These are phyloP conservation scores for Hippocampus guttulatus DNA, from an alignment of 2,113 vertebrate genomes.

Conservation along the genomic window DNA sequence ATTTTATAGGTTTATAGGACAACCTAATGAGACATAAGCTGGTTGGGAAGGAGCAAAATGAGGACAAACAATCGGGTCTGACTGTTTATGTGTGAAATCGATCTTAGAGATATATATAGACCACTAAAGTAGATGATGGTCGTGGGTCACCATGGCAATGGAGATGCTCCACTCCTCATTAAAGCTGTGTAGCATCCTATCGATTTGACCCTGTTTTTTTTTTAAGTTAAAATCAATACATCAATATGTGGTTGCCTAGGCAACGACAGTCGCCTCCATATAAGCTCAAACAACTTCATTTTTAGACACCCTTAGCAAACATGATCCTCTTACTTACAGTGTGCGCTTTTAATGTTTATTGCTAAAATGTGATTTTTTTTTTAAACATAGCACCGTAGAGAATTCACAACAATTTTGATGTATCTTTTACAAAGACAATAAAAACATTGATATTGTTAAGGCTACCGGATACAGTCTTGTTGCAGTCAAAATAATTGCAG, in stretches of 20 bases:
- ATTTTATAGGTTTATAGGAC: background rate
- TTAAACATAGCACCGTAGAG: background rate
- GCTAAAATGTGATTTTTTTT: background rate
- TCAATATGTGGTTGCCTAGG: background rate
- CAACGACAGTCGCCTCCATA: background rate
- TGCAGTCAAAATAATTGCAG: background rate
- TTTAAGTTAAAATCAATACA: background rate
- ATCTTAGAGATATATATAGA: background rate
- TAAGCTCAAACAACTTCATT: background rate
- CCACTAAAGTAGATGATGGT: background rate
- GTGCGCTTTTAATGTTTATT: background rate
- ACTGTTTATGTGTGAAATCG: background rate
- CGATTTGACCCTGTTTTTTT: background rate
- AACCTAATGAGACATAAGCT: background rate
- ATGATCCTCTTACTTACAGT: background rate
- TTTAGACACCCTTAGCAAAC: background rate
- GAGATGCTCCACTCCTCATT: background rate
- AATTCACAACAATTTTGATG: background rate
- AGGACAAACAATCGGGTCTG: background rate
- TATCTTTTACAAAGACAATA: background rate
- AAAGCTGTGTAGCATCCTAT: background rate
- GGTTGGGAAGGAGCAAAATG: background rate
- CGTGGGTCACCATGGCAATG: background rate
- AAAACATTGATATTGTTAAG: background rate
- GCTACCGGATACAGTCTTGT: background rate